Evolutionary conservation across 2,888 invertebrate genomes (phyloP), one percentile per base, ranked within the genome.

Genomic region (Cyclophora punctaria): DNA sequence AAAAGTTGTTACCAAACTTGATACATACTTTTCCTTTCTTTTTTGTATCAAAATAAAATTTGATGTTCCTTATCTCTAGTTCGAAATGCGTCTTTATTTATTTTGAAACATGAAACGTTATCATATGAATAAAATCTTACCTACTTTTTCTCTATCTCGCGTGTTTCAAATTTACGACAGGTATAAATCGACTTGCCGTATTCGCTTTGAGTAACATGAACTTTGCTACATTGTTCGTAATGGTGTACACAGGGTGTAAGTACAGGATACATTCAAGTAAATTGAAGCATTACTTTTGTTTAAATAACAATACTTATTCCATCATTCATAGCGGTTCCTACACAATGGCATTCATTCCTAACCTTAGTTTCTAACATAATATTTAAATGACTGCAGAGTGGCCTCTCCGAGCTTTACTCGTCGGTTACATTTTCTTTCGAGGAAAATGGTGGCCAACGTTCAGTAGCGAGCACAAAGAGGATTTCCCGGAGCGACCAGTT

Each of bases 401-500:
- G 37, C 5, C 5, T 37, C 37, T 5, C 37, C 2, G 37, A 37
- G 37, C 37, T 37, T 1, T 37, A 37, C 37, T 5, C 5, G 37
- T 37, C 37, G 37, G 37, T 37, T 37, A 33, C 52, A 46, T 64
- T 66, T 64, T 60, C 59, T 57, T 61, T 63, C 40, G 57, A 59
- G 55, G 51, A 66, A 64, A 66, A 66, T 63, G 52, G 57, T 59
- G 57, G 55, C 54, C 53, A 58, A 42, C 53, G 55, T 58, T 61
- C 56, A 58, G 52, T 46, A 54, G 55, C 63, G 55, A 56, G 51
- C 64, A 69, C 71, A 71, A 71, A 69, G 57, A 60, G 57, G 59
- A 69, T 71, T 64, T 69, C 64, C 62, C 58, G 57, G 57, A 59
- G 64, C 69, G 65, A 72, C 66, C 70, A 66, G 66, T 67, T 71